Conservation (phyloP, 1,140 invertebrate genomes). For the Drosophila nigromelanica region DNA sequence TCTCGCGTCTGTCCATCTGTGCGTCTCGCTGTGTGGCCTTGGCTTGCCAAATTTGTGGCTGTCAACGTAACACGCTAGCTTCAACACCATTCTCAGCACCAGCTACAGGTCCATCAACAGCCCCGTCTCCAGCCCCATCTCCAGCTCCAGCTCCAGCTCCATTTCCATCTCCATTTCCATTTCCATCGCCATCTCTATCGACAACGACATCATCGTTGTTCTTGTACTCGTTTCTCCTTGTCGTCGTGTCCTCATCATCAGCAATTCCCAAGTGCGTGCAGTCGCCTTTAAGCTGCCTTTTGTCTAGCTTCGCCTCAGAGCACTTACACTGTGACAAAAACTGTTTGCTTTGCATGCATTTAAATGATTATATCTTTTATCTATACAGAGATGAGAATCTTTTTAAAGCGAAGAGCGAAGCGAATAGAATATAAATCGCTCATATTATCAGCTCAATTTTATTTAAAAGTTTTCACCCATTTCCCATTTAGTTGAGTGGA, state of each 20-base stretch:
- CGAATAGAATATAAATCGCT: too few relatives aligned
- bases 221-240: slow-evolving; percentile 4
- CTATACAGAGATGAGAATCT: too few relatives aligned
- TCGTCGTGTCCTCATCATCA: slow-evolving; percentile 41
- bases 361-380: too few relatives aligned
- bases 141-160: not conserved
- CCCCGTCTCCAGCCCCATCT: not conserved
- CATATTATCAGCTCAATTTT: too few relatives aligned
- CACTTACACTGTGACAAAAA: slow-evolving; percentile 30
- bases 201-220: slow-evolving; percentile 38
- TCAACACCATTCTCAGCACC: slow-evolving; percentile 11
- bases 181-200: slow-evolving; percentile 13
- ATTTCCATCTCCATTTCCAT: slow-evolving; percentile 4
- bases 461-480: not conserved
- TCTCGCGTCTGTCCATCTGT: not conserved
- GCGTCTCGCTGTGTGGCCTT: slow-evolving; percentile 38
- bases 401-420: too few relatives aligned
- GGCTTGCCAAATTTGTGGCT: slow-evolving; percentile 66
- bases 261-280: slow-evolving; percentile 52
- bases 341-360: not conserved
- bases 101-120: slow-evolving; percentile 5
- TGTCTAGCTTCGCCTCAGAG: slow-evolving; percentile 18
- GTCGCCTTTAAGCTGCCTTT: slow-evolving; percentile 32
- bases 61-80: slow-evolving; percentile 41
- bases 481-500: not conserved